Base-by-base conservation (phyloP, 2,113 vertebrate genomes). In the Hippopotamus amphibius region DNA sequence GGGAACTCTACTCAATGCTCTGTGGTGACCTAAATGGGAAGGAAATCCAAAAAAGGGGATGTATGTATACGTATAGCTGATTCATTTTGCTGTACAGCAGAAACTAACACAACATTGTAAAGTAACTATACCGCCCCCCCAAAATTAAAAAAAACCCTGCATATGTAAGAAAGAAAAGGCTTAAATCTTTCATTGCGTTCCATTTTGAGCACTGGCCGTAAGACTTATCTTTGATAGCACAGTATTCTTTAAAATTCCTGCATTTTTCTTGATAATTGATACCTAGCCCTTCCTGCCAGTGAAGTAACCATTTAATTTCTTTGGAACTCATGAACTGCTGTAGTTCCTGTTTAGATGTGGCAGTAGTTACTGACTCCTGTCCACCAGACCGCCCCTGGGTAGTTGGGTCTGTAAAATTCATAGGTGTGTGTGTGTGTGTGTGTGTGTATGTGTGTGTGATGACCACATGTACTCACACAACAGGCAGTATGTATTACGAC, bases 221-320 rank as follows among this genome's bases (percentile, higher is more conserved):
- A 48, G 30, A 26, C 14, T 83, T 68, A 37, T 33, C 43, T 71
- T 74, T 53, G 37, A 59, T 10, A 83, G 53, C 6, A 48, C 1
- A 13, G 28, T 26, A 79, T 87, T 65, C 59, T 7, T 2, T 53
- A 84, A 80, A 72, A 74, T 37, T 41, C 43, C 66, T 33, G 33
- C 61, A 57, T 55, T 82, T 88, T 82, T 8, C 48, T 72, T 61
- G 82, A 72, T 48, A 50, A 68, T 43, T 15, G 37, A 30, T 17
- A 37, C 11, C 13, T 30, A 59, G 37, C 19, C 68, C 55, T 50
- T 59, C 46, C 6, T 66, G 5, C 41, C 37, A 24, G 26, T 15
- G 96, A 97, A 96, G 79, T 66, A 82, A 90, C 92, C 48, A 85
- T n/a, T 30, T 93, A 85, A 55, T 96, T 94, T 88, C 95, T 97